Percentiles rank a stretch among this genome's conserved stretches.
phyloP scores from a whole-genome alignment of 2,113 vertebrate species.

The Pitta sordida region DNA sequence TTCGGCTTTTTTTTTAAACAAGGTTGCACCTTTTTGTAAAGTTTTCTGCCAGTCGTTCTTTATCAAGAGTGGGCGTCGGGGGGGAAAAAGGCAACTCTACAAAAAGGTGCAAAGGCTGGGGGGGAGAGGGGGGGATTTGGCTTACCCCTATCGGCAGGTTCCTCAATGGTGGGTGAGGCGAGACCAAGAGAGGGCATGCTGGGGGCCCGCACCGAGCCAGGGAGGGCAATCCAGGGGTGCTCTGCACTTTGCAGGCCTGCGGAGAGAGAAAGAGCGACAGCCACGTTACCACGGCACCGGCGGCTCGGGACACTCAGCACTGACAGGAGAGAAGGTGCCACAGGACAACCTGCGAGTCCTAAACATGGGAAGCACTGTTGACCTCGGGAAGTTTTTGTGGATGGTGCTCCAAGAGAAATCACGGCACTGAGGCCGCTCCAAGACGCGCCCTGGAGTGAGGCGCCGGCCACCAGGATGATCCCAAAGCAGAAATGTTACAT shows the following conservation, averaged over 20 bases:
- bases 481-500: neutral
- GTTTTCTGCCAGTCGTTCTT: slow-evolving; percentile 8
- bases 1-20: slow-evolving; percentile 13
- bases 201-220: slow-evolving; percentile 70
- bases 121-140: slow-evolving; percentile 29
- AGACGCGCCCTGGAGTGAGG: neutral
- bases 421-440: neutral
- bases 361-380: accelerated
- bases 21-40: slow-evolving; percentile 37
- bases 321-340: neutral
- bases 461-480: accelerated
- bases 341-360: neutral
- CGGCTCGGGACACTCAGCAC: neutral
- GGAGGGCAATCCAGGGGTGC: slow-evolving; percentile 70
- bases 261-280: slow-evolving; percentile 58
- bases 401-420: neutral
- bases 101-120: slow-evolving; percentile 46
- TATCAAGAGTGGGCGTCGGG: neutral
- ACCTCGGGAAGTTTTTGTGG: neutral
- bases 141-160: slow-evolving; percentile 74
- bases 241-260: slow-evolving; percentile 77
- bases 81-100: slow-evolving; percentile 41
- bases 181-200: slow-evolving; percentile 69
- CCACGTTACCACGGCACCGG: neutral
- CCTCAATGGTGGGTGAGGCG: slow-evolving; percentile 71